Conservation (phyloP, 2,797 vertebrate species). For the Halcyon smyrnensis region DNA sequence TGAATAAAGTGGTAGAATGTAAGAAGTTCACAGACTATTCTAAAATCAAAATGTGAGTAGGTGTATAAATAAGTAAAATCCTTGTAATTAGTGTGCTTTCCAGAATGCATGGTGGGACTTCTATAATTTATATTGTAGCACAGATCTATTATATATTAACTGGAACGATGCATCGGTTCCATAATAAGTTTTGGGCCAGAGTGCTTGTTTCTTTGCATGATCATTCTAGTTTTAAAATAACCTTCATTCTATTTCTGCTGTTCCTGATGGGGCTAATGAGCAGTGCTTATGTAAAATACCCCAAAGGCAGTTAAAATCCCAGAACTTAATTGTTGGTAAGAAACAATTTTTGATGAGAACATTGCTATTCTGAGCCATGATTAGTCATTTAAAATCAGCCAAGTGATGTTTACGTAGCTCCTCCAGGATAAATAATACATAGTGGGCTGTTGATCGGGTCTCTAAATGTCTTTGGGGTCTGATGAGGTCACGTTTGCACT, state of each 20-base stretch:
- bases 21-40: background rate
- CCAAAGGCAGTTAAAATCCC: background rate
- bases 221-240: background rate
- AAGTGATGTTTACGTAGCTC: background rate
- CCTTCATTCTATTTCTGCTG: background rate
- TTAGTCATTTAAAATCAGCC: background rate
- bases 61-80: background rate
- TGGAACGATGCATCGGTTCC: background rate
- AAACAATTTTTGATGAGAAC: background rate
- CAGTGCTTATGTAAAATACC: background rate
- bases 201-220: background rate
- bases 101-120: background rate
- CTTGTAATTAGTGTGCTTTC: background rate
- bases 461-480: background rate
- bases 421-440: background rate
- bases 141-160: background rate
- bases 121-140: background rate
- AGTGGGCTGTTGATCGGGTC: background rate
- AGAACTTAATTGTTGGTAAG: background rate
- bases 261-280: background rate
- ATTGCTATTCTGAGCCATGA: background rate
- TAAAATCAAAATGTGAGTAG: background rate
- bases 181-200: background rate
- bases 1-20: background rate
- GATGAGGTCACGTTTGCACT: background rate